phyloP scores from a whole-genome alignment of 2,888 invertebrate genomes.

The Scaeva pyrastri region DNA sequence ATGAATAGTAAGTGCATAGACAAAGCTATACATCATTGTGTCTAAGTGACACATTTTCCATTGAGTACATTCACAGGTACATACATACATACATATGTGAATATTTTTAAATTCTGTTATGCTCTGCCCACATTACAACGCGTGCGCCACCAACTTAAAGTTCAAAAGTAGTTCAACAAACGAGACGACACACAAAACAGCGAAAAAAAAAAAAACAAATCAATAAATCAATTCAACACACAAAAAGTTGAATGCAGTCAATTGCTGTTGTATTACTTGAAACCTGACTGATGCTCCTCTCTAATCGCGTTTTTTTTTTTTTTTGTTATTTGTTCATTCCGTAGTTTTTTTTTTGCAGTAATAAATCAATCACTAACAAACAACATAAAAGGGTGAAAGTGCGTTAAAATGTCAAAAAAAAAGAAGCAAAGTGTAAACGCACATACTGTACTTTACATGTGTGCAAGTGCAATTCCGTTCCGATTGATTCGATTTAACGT shows the following conservation, averaged over 20 bases:
- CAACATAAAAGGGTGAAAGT: constrained; percentile 58
- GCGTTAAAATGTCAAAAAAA: constrained; percentile 41
- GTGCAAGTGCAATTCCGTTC: not conserved
- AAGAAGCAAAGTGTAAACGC: not conserved
- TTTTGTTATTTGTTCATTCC: not conserved
- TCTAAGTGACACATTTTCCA: constrained; percentile 42
- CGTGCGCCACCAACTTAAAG: constrained; percentile 16
- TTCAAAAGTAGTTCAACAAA: constrained; percentile 38
- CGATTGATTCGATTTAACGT: not conserved
- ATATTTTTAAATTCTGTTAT: constrained; percentile 25
- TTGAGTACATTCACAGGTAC: constrained; percentile 7
- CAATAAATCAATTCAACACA: constrained; percentile 26
- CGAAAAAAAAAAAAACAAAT: constrained; percentile 18
- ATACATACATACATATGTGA: not conserved
- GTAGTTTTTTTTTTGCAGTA: constrained; percentile 6
- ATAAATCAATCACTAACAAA: constrained; percentile 50
- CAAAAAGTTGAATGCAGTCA: constrained; percentile 38
- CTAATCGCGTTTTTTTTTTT: constrained; percentile 6
- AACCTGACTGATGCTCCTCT: constrained; percentile 17
- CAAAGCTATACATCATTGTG: not conserved
- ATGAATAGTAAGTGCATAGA: not conserved
- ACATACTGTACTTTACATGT: not conserved
- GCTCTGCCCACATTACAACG: constrained; percentile 35
- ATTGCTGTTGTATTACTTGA: constrained; percentile 16
- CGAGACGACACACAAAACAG: not conserved